Base-by-base conservation (phyloP, 1,140 invertebrate species). In the Vanessa tameamea region DNA sequence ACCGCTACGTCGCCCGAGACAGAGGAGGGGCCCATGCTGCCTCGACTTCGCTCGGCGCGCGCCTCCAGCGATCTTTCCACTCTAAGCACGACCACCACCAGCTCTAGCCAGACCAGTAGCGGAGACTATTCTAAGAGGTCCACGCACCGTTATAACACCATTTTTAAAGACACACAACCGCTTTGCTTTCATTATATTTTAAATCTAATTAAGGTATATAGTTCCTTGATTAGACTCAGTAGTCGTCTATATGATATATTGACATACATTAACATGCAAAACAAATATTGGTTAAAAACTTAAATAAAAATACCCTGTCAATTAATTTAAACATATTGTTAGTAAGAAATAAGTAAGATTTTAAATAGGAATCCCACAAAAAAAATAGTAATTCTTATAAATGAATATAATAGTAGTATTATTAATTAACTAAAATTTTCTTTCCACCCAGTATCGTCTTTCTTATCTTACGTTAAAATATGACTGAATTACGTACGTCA, bases 21-120 rank as follows among this genome's bases (percentile, higher is more conserved):
- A 55, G 90, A 92, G 64, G 90, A 91, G 64, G 80, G 89, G 82
- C 89, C 93, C 70, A 74, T 93, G 87, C 82, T 93, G 85, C 87
- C 93, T 84, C 80, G 90, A 77, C 83, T 94, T 92, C 86, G 94
- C 91, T 92, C 94, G 80, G 92, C 94, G 84, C 91, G 94, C 93
- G 89, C 94, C 93, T 94, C 94, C 92, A 90, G 89, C 78, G 91
- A 92, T 78, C 88, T 92, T 0, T 92, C 89, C 73, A 92, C 89
- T 15, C 87, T 92, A 77, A 92, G 91, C 84, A 87, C 88, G 64
- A 90, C 89, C 85, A 91, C 89, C 80, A 87, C 90, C 77, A 91
- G 87, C 82, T 90, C 89, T 84, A 92, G 90, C 78, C 89, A 90
- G 79, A 91, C 89, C 69, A 90, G 86, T 80, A 86, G 79, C 72